Evolutionary conservation across 35 echinoderm and acorn worm species (phyloP).

Genomic region (Lytechinus variegatus): DNA sequence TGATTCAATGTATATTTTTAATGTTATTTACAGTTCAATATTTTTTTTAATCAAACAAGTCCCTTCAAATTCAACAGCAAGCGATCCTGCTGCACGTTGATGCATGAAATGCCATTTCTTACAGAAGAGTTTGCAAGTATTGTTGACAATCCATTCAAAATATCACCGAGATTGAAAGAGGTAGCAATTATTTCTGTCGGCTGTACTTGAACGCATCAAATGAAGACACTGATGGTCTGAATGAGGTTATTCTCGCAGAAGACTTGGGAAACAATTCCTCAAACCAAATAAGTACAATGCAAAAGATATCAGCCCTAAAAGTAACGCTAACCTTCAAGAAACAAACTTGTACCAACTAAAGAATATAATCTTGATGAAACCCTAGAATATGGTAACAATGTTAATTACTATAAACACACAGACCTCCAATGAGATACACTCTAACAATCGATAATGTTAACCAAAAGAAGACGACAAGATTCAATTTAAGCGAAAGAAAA

Average conservation of each 20-base stretch:
- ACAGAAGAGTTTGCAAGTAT: not conserved
- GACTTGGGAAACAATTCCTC: conserved; percentile 30
- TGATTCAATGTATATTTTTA: too few species aligned
- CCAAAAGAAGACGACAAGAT: too few species aligned
- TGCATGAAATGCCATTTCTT: conserved; percentile 28
- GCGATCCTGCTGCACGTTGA: conserved; percentile 42
- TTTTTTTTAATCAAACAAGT: conserved; percentile 19
- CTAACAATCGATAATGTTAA: too few species aligned
- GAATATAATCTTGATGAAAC: too few species aligned
- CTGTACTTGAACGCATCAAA: conserved; percentile 31
- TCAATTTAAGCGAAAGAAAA: too few species aligned
- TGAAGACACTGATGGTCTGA: conserved; percentile 8
- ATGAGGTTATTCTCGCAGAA: conserved; percentile 36
- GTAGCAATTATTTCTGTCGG: not conserved
- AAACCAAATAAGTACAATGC: not conserved
- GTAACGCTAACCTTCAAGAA: too few species aligned
- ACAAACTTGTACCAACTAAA: too few species aligned
- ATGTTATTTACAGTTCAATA: too few species aligned
- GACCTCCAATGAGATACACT: too few species aligned
- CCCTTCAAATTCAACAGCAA: conserved; percentile 31
- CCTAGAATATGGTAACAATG: too few species aligned
- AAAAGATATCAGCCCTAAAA: too few species aligned
- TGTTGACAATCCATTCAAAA: conserved; percentile 48
- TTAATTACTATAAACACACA: too few species aligned
- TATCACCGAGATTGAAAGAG: conserved; percentile 26